Conservation (phyloP, 2,888 invertebrate genomes). For the Amblyjoppa proteus region DNA sequence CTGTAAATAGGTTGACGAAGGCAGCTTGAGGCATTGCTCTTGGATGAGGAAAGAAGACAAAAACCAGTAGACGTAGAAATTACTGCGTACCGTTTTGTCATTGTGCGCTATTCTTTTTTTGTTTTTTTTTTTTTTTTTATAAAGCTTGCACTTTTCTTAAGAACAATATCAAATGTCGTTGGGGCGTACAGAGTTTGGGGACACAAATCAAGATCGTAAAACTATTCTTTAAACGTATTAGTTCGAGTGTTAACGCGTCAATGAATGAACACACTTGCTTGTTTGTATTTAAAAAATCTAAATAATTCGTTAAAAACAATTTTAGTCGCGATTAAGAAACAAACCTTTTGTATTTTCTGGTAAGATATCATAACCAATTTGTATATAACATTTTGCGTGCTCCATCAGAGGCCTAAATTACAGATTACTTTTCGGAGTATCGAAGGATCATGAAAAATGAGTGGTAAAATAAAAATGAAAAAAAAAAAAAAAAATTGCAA, state of each 20-base stretch:
- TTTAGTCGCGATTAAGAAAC: neutral
- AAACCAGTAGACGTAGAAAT: neutral
- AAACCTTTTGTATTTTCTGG: too few species aligned
- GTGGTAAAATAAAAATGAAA: neutral
- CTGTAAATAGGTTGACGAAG: conserved; percentile 18
- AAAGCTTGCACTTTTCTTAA: neutral
- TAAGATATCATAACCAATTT: too few species aligned
- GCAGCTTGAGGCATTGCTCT: conserved; percentile 22
- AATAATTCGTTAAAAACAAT: neutral
- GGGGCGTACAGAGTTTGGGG: neutral
- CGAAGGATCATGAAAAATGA: neutral
- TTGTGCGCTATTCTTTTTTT: conserved; percentile 5
- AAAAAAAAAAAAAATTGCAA: too few species aligned
- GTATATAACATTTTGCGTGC: too few species aligned
- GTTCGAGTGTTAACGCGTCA: conserved; percentile 16
- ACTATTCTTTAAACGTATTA: conserved; percentile 29
- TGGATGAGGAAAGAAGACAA: conserved; percentile 30
- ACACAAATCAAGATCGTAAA: conserved; percentile 29
- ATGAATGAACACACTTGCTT: conserved; percentile 16
- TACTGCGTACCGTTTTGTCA: neutral
- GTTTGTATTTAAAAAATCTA: neutral
- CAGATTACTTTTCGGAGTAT: neutral
- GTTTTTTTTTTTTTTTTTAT: neutral
- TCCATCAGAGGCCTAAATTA: too few species aligned
- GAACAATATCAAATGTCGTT: neutral